These are phyloP conservation scores for Enteromius afrohamiltoni DNA, from an alignment of 2,797 vertebrate genomes.

Conservation along the genomic window DNA sequence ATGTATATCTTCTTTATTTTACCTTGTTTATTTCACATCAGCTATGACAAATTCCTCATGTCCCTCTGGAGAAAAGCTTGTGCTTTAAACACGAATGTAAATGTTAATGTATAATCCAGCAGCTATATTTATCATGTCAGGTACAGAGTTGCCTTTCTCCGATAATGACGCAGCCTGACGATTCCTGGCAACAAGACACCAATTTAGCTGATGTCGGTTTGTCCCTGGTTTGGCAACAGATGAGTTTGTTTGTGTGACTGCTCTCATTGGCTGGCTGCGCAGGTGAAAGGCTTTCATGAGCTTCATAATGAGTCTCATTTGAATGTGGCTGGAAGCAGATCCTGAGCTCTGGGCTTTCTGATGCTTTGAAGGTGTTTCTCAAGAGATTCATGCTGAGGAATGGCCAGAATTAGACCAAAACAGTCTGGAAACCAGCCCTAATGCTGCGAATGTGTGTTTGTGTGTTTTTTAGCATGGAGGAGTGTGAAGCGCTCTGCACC, in stretches of 20 bases:
- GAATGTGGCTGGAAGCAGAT: not conserved
- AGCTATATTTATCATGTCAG: not conserved
- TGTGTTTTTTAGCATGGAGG: conserved; percentile 88
- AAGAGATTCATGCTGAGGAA: conserved; percentile 5
- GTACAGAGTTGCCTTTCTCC: not conserved
- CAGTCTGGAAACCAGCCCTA: conserved; percentile 16
- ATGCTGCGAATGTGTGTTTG: conserved; percentile 23
- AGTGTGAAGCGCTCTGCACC: conserved; percentile 96
- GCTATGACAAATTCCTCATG: no score
- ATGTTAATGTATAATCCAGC: not conserved
- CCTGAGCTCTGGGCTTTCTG: conserved; percentile 13
- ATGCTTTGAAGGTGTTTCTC: conserved; percentile 27
- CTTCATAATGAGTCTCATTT: conserved; percentile 26
- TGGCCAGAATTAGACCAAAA: conserved; percentile 4
- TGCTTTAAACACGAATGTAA: not conserved
- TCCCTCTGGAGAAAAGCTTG: not conserved
- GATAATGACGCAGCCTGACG: not conserved
- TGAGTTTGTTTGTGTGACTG: conserved; percentile 5
- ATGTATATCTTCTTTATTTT: not conserved
- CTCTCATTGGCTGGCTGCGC: not conserved
- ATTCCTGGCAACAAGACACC: not conserved
- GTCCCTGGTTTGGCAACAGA: conserved; percentile 6
- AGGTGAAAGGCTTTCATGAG: conserved; percentile 27
- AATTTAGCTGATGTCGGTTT: not conserved
- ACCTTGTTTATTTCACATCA: not conserved